phyloP scores from a whole-genome alignment of 35 echinoderm and acorn worm genomes.

The Apostichopus japonicus region DNA sequence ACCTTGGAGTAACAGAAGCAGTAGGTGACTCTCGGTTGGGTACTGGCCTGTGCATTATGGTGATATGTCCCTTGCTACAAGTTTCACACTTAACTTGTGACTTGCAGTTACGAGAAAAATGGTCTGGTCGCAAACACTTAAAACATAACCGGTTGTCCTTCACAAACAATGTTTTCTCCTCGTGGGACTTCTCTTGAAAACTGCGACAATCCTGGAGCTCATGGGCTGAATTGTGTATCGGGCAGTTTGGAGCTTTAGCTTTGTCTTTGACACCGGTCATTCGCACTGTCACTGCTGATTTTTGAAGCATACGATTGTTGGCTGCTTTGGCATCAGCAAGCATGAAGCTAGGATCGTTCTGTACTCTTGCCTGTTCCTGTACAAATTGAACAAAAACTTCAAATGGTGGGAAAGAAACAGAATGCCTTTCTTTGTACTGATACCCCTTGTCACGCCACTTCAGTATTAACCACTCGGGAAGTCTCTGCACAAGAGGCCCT shows the following conservation, averaged over 20 bases:
- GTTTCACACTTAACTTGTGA: slow-evolving; percentile 43
- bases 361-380: slow-evolving; percentile 61
- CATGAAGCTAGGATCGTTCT: slow-evolving; percentile 62
- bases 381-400: slow-evolving; percentile 72
- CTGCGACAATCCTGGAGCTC: slow-evolving; percentile 52
- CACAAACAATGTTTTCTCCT: slow-evolving; percentile 29
- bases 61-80: slow-evolving; percentile 20
- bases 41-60: slow-evolving; percentile 24
- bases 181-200: slow-evolving; percentile 32
- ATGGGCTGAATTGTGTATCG: slow-evolving; percentile 59
- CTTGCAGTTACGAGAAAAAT: slow-evolving; percentile 52
- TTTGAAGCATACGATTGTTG: background rate
- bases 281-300: slow-evolving; percentile 55
- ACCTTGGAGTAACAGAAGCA: slow-evolving; percentile 26
- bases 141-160: slow-evolving; percentile 57
- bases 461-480: slow-evolving; percentile 53
- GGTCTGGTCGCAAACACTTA: slow-evolving; percentile 46
- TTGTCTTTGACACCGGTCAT: slow-evolving; percentile 54
- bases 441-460: slow-evolving; percentile 33
- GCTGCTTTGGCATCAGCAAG: slow-evolving; percentile 4
- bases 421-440: slow-evolving; percentile 12
- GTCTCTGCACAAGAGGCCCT: slow-evolving; percentile 53
- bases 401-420: slow-evolving; percentile 50
- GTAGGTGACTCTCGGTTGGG: background rate
- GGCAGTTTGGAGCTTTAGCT: slow-evolving; percentile 35